Base-by-base conservation (phyloP, 2,888 invertebrate genomes). In the Diarsia mendica region DNA sequence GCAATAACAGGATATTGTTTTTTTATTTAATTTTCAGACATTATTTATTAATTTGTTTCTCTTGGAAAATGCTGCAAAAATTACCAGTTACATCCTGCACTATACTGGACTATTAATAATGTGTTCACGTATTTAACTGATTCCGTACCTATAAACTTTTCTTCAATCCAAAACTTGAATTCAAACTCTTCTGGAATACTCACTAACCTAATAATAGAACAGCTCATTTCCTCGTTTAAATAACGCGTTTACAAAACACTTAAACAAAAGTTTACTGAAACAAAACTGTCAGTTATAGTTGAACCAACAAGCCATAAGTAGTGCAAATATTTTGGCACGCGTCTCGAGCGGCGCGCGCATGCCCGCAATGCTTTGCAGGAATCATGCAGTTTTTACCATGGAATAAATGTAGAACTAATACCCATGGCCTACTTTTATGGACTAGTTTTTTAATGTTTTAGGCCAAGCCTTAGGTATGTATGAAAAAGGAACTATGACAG, bases 281-380 rank as follows among this genome's bases (percentile, higher is more conserved):
- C 77, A 79, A 76, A 82, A 76, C 75, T 60, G 77, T 77, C 55
- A 46, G 77, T 82, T 76, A 82, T 73, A 80, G 77, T 77, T 80
- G 73, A 77, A 80, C 84, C 66, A 75, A 72, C 67, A 69, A 71
- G 77, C 75, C 75, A 78, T 79, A 77, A 73, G 75, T 87, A 85
- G 80, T 79, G 82, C 85, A 87, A 86, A 73, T 82, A 79, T 80
- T 72, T 76, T 83, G 81, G 85, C 87, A 81, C 82, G 61, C 46
- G 44, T 1, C 51, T 44, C 49, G 69, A 67, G 39, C 13, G 89
- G 88, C 88, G 90, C 88, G 88, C 90, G 89, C 90, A 88, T 79
- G 74, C 72, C 75, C 84, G 83, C 76, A 79, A 48, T 69, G 79
- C 87, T 89, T 87, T 90, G 91, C 91, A 91, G 84, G 88, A 89